Conservation (phyloP, 2,797 vertebrate species). For the Tinamus major region DNA sequence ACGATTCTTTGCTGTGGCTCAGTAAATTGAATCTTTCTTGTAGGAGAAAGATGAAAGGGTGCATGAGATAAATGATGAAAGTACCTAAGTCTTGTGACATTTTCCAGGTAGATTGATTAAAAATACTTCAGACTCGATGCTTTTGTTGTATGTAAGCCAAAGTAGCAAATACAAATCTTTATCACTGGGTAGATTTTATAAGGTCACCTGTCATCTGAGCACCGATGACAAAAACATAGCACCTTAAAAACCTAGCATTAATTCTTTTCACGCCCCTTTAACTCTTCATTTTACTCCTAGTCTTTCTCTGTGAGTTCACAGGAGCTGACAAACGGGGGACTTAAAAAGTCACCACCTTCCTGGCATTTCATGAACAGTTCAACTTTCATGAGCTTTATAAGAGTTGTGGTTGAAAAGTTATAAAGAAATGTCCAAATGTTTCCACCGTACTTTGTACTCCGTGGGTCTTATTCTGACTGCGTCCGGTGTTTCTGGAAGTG, state of each 20-base stretch:
- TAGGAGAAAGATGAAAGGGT: conserved; percentile 37
- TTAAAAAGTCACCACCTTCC: conserved; percentile 64
- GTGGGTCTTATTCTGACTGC: conserved; percentile 43
- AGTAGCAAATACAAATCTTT: neutral
- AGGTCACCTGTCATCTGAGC: conserved; percentile 14
- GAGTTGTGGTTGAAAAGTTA: conserved; percentile 41
- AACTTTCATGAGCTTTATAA: conserved; percentile 1
- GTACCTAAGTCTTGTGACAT: conserved; percentile 21
- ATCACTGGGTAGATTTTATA: conserved; percentile 12
- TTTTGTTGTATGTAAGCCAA: neutral
- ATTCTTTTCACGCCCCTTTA: neutral
- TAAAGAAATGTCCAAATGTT: conserved; percentile 28
- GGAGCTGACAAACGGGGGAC: conserved; percentile 34
- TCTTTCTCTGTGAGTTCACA: conserved; percentile 54
- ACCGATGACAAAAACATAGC: neutral
- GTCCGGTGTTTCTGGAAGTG: conserved; percentile 53
- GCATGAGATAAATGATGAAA: neutral
- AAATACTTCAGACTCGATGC: neutral
- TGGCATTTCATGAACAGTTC: conserved; percentile 37
- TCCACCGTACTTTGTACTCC: conserved; percentile 33
- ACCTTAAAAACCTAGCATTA: conserved; percentile 13
- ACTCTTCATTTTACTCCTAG: conserved; percentile 21
- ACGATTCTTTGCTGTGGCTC: conserved; percentile 53
- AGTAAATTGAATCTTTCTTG: conserved; percentile 63
- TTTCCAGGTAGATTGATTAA: neutral